A percentile compares a stretch with the other conserved stretches of the same genome.
Conservation (phyloP, 2,888 invertebrate species). For the Hyles lineata region DNA sequence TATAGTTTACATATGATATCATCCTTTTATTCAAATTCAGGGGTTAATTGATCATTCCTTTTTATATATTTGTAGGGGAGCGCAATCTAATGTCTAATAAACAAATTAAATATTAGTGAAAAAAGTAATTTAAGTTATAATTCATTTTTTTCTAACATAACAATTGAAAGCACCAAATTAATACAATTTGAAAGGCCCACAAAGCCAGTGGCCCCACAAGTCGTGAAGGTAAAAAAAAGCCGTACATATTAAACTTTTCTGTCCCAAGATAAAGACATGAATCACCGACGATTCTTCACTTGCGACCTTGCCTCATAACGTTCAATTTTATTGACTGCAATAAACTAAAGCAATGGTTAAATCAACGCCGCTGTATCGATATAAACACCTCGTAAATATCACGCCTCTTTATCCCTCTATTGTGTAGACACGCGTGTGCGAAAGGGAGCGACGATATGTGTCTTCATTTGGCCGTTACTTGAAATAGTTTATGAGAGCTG, state of each 20-base stretch:
- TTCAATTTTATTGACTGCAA: slow-evolving; percentile 84
- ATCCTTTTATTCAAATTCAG: too few relatives aligned
- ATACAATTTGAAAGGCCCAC: neutral
- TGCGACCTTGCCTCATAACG: slow-evolving; percentile 84
- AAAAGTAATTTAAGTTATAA: too few relatives aligned
- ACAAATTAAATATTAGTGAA: too few relatives aligned
- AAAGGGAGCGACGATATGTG: slow-evolving; percentile 58
- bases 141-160: too few relatives aligned
- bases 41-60: too few relatives aligned
- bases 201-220: neutral
- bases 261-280: slow-evolving; percentile 77
- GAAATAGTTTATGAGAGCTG: slow-evolving; percentile 82
- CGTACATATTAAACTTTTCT: slow-evolving; percentile 37
- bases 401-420: slow-evolving; percentile 56
- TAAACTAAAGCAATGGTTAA: slow-evolving; percentile 84
- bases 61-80: too few relatives aligned
- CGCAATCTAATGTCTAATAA: too few relatives aligned
- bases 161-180: too few relatives aligned
- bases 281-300: slow-evolving; percentile 77
- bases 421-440: slow-evolving; percentile 37
- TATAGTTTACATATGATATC: neutral
- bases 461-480: slow-evolving; percentile 77
- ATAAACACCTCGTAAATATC: slow-evolving; percentile 82
- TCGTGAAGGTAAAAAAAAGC: slow-evolving; percentile 3
- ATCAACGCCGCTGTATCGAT: slow-evolving; percentile 82